Evolutionary conservation across 2,888 invertebrate species (phyloP).

Genomic region (Metopia argyrocephala): DNA sequence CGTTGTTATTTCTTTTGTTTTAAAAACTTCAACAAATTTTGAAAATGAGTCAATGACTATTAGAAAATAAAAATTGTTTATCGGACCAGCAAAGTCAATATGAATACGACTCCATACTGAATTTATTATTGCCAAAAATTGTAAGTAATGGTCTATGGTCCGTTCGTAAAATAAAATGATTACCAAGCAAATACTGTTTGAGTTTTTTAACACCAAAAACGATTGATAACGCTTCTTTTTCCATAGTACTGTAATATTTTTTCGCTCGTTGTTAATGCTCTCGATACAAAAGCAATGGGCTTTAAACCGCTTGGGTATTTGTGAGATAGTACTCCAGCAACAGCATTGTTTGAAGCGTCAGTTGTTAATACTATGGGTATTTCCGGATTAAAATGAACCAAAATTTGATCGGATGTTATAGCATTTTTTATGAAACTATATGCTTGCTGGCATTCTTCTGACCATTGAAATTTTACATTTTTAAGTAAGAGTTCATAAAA

Average conservation of each 20-base stretch:
- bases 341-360: too few relatives aligned
- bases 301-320: conserved; percentile 56
- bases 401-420: too few relatives aligned
- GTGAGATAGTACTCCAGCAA: conserved; percentile 9
- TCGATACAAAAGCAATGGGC: conserved; percentile 61
- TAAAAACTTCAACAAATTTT: too few relatives aligned
- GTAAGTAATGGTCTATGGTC: conserved; percentile 36
- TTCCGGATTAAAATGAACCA: conserved; percentile 21
- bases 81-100: too few relatives aligned
- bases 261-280: conserved; percentile 53
- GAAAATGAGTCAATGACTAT: too few relatives aligned
- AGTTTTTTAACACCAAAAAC: too few relatives aligned
- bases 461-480: background rate
- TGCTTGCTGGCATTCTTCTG: conserved; percentile 5
- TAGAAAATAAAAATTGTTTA: too few relatives aligned
- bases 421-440: conserved; percentile 7
- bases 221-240: conserved; percentile 16
- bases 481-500: background rate
- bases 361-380: conserved; percentile 11
- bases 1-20: too few relatives aligned
- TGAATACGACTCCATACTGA: too few relatives aligned
- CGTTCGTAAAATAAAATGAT: background rate
- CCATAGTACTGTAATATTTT: conserved; percentile 41
- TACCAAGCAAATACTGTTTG: conserved; percentile 27
- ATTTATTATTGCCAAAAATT: conserved; percentile 54